phyloP scores from a whole-genome alignment of 2,797 vertebrate species.

The Enteromius anoplus region DNA sequence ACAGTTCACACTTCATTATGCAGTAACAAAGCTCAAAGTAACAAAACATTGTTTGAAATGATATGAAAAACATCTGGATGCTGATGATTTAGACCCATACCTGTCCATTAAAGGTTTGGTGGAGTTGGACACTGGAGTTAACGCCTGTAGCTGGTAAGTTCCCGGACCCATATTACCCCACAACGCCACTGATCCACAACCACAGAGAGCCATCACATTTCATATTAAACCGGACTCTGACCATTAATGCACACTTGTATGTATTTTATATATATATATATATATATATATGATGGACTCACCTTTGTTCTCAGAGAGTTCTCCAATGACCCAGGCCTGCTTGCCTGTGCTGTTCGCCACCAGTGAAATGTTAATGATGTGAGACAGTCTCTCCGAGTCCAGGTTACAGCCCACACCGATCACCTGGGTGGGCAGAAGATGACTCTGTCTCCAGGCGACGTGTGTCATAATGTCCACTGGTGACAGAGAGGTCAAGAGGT shows the following conservation, averaged over 20 bases:
- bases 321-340: slow-evolving; percentile 90
- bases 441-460: slow-evolving; percentile 92
- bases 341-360: slow-evolving; percentile 76
- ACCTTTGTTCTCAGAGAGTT: slow-evolving; percentile 93
- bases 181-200: slow-evolving; percentile 79
- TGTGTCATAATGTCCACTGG: slow-evolving; percentile 96
- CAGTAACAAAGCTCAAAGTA: too few species aligned
- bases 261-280: too few species aligned
- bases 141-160: slow-evolving; percentile 63
- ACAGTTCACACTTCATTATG: neutral
- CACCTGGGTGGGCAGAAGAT: slow-evolving; percentile 84
- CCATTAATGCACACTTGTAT: neutral
- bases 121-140: slow-evolving; percentile 67
- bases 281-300: slow-evolving; percentile 45
- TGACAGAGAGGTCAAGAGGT: slow-evolving; percentile 2
- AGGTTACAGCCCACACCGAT: slow-evolving; percentile 94
- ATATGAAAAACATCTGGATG: neutral
- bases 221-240: neutral
- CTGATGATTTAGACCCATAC: slow-evolving; percentile 67
- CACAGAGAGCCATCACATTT: neutral
- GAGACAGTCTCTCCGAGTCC: slow-evolving; percentile 87
- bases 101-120: slow-evolving; percentile 85
- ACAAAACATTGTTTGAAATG: neutral
- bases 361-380: slow-evolving; percentile 80
- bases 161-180: slow-evolving; percentile 74